phyloP scores from a whole-genome alignment of 2,113 vertebrate species.

The Pleuronectes platessa region DNA sequence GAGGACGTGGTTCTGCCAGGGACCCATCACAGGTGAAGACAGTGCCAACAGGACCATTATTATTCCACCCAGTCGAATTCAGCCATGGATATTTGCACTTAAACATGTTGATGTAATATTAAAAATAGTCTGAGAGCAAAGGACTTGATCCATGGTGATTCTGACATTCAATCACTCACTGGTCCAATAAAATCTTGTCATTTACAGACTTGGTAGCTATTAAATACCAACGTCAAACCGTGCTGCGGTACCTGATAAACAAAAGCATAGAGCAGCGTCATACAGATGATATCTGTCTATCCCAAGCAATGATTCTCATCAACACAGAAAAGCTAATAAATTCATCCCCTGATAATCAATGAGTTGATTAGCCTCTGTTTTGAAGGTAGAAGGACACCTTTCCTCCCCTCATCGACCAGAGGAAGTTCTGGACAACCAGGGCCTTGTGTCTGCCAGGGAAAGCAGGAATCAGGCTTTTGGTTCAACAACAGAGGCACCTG shows the following conservation, averaged over 20 bases:
- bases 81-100: constrained; percentile 44
- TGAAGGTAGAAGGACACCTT: constrained; percentile 13
- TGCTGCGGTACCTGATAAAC: not conserved
- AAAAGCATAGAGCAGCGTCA: not conserved
- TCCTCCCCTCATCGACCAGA: constrained; percentile 26
- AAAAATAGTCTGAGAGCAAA: constrained; percentile 37
- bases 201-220: constrained; percentile 30
- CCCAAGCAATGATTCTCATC: not conserved
- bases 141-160: constrained; percentile 36
- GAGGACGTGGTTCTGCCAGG: constrained; percentile 36
- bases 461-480: constrained; percentile 68
- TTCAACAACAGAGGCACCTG: constrained; percentile 80
- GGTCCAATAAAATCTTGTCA: constrained; percentile 1
- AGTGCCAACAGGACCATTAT: constrained; percentile 28
- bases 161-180: constrained; percentile 45
- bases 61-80: constrained; percentile 32
- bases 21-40: constrained; percentile 52
- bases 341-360: not conserved
- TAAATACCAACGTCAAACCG: constrained; percentile 33
- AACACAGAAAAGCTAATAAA: not conserved
- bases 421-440: constrained; percentile 72
- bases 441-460: constrained; percentile 74
- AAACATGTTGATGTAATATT: constrained; percentile 45
- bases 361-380: not conserved
- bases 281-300: no score